Base-by-base conservation (phyloP, 2,888 invertebrate species). In the Ophion obscuratus region DNA sequence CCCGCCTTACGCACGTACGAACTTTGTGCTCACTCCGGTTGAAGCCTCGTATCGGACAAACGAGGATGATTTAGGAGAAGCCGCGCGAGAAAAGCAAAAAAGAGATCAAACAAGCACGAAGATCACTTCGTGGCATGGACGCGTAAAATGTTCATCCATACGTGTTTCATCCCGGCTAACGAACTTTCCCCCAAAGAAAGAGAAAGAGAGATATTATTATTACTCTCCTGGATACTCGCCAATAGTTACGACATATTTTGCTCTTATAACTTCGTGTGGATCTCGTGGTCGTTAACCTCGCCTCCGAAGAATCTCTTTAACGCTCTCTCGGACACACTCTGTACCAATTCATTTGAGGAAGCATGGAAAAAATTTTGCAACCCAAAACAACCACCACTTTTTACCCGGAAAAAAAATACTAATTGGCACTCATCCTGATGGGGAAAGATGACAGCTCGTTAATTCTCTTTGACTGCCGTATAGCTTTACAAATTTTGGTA, bases 181-280 rank as follows among this genome's bases (percentile, higher is more conserved):
- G 92, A 93, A 93, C 92, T 92, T 92, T 87, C 90, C 89, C 88
- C 66, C 84, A 6, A 57, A 36, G 59, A 73, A 59, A 36, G 24
- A 74, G 14, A 74, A 2, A 31, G 40, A 74, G 40, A 17, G 24
- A 59, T 89, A 93, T 93, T 92, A 93, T 93, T 93, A 93, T 93
- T 92, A 92, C 90, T 92, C 88, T 89, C 90, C 90, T 93, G 93
- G 93, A 93, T 88, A 88, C 81, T 87, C 81, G 93, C 93, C 93
- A 93, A 91, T 92, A 87, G 92, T 92, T 93, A 92, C 92, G 91
- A 89, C 91, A 92, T 91, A 91, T 92, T 91, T 91, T 88, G 88
- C 89, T 91, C 59, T 91, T 91, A 84, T 82, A 82, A 92, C 89
- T 79, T 85, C 84, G 85, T 36, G 57, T 14, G 66, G 73, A 77